These are phyloP conservation scores for Euphysa ruthae DNA, from an alignment of 30 jellyfish, hydroid and myxozoan genomes.

Conservation along the genomic window DNA sequence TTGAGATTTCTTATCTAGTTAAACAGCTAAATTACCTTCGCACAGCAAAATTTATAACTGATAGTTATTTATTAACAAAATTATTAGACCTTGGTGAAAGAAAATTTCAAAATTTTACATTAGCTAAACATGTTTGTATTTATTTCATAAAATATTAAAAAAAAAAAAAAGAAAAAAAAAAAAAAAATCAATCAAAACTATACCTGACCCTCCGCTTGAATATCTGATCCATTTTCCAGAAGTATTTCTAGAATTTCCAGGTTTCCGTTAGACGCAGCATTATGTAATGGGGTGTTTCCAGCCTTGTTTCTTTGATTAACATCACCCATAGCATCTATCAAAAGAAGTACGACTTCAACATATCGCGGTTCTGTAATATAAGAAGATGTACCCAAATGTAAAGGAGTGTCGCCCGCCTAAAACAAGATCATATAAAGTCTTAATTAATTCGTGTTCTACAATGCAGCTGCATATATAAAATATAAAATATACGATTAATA, in stretches of 20 bases:
- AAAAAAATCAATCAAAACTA: not conserved
- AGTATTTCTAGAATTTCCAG: conserved; percentile 57
- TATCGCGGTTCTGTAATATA: conserved; percentile 73
- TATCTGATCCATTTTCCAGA: conserved; percentile 50
- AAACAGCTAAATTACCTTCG: no score
- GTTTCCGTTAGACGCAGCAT: conserved; percentile 61
- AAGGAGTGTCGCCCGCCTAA: conserved; percentile 82
- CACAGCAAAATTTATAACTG: no score
- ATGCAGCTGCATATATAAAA: no score
- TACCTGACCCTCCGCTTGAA: conserved; percentile 60
- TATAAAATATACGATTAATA: no score
- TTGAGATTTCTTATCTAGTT: no score
- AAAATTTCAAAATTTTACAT: no score
- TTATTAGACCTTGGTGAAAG: no score
- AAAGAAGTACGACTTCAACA: conserved; percentile 58
- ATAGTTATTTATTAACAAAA: no score
- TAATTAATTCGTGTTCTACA: no score
- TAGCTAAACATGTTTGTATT: no score
- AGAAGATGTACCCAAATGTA: conserved; percentile 51
- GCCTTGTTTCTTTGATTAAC: conserved; percentile 39
- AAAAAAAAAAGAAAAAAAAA: not conserved
- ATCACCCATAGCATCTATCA: conserved; percentile 61
- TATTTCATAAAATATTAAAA: no score
- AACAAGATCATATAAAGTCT: no score
- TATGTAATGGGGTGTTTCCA: conserved; percentile 66